Evolutionary conservation across 2,888 invertebrate genomes (phyloP).

Genomic region (Heliconius sara): DNA sequence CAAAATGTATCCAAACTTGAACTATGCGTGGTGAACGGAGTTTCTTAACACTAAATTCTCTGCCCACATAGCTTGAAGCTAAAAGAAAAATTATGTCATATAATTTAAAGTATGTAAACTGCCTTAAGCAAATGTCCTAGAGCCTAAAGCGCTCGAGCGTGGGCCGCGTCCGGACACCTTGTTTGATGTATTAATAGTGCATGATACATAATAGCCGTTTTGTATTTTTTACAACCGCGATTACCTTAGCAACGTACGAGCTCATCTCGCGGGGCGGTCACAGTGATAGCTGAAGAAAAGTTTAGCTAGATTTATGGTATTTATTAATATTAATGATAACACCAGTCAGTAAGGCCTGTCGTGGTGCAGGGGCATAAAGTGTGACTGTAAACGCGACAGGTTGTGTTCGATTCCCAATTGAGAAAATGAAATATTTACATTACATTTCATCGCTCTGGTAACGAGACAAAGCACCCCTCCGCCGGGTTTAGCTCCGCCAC

Average conservation of each 20-base stretch:
- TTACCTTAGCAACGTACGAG: constrained; percentile 19
- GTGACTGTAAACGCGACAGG: too few species aligned
- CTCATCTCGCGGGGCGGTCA: too few species aligned
- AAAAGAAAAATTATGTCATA: neutral
- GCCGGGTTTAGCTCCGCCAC: too few species aligned
- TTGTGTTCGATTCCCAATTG: too few species aligned
- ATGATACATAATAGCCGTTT: constrained; percentile 23
- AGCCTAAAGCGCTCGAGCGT: constrained; percentile 31
- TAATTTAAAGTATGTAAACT: neutral
- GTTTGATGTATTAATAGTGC: constrained; percentile 42
- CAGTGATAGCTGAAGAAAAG: neutral
- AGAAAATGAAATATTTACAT: too few species aligned
- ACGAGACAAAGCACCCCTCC: too few species aligned
- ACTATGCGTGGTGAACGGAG: neutral
- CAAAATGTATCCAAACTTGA: neutral
- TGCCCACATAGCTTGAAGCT: neutral
- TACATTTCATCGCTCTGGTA: too few species aligned
- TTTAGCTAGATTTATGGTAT: neutral
- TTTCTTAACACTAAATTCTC: neutral
- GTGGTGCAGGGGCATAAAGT: too few species aligned
- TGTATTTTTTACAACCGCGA: constrained; percentile 26
- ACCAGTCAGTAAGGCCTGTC: too few species aligned
- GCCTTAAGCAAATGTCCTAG: constrained; percentile 17
- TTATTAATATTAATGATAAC: too few species aligned
- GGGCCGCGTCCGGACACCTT: constrained; percentile 37